Evolutionary conservation across 2,113 vertebrate genomes (phyloP), one percentile per base, ranked within the genome.

Genomic region (Mandrillus leucophaeus): DNA sequence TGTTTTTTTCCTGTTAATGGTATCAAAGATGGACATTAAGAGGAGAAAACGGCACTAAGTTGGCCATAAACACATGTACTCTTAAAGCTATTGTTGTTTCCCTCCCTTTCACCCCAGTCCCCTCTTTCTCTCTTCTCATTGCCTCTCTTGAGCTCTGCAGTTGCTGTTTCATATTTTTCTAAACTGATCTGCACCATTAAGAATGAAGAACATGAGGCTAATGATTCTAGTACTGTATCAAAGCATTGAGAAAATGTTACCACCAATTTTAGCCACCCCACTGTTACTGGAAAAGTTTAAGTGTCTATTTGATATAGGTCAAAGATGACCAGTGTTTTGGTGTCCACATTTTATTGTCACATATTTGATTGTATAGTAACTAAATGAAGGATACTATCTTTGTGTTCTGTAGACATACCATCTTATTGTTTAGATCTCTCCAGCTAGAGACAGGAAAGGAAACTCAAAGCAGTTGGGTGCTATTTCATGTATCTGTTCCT

Each of bases 401-500:
- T 66, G 23, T 35, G 83, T 91, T 93, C 55, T 59, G 23, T 94
- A 80, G 57, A 35, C 25, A 64, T 66, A 32, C 14, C 12, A 68
- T 76, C 22, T 59, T 38, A 59, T 50, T 93, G 91, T 95, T 32
- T n/a, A 59, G 32, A 12, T 95, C 94, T 68, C 66, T 68, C 72
- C 45, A 87, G 23, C 25, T 81, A 61, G 27, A 68, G 4, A 6
- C 84, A 50, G 18, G n/a, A 81, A 80, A 92, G 55, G 55, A 95
- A 97, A 61, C 30, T 79, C 18, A 85, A 75, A 97, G 45, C 45
- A 92, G 30, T 80, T 43, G 38, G 93, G 59, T 88, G 2, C 10
- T 82, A 32, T 82, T 97, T 97, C 45, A 89, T 80, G 43, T 85
- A 93, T 95, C 78, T 96, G 25, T 75, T 85, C 27, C 25, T 93